phyloP scores from a whole-genome alignment of 1,140 invertebrate genomes.

The Eumaeus atala region DNA sequence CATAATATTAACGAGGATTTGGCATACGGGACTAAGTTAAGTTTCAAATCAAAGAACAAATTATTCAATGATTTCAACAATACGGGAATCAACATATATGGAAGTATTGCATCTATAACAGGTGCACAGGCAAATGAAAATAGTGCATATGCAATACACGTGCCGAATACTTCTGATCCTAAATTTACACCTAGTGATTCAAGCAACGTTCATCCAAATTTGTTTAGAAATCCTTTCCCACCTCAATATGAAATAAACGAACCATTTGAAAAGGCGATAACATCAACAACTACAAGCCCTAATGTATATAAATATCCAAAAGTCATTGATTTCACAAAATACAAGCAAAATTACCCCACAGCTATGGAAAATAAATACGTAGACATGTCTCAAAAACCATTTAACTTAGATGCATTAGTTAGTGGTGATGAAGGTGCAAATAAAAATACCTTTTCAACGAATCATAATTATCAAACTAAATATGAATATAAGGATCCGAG shows the following conservation, averaged over 20 bases:
- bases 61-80: slow-evolving; percentile 34
- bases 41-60: slow-evolving; percentile 40
- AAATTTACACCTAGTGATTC: slow-evolving; percentile 19
- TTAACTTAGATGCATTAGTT: slow-evolving; percentile 18
- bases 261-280: slow-evolving; percentile 9
- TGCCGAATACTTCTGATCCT: slow-evolving; percentile 10
- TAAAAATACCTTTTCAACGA: slow-evolving; percentile 18
- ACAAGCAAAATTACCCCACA: slow-evolving; percentile 42
- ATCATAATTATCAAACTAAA: slow-evolving; percentile 26
- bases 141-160: slow-evolving; percentile 16
- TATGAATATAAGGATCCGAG: slow-evolving; percentile 21
- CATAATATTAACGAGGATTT: slow-evolving; percentile 32
- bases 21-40: slow-evolving; percentile 56
- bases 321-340: slow-evolving; percentile 56
- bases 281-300: slow-evolving; percentile 18
- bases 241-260: slow-evolving; percentile 11
- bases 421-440: slow-evolving; percentile 20
- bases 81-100: slow-evolving; percentile 33
- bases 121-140: slow-evolving; percentile 21
- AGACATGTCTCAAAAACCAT: slow-evolving; percentile 27
- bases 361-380: slow-evolving; percentile 42
- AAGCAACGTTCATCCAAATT: slow-evolving; percentile 4
- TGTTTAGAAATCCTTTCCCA: slow-evolving; percentile 1
- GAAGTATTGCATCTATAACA: slow-evolving; percentile 19
- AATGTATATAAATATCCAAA: slow-evolving; percentile 44